phyloP scores from a whole-genome alignment of 1,140 invertebrate genomes.

The Bombus sylvicola region DNA sequence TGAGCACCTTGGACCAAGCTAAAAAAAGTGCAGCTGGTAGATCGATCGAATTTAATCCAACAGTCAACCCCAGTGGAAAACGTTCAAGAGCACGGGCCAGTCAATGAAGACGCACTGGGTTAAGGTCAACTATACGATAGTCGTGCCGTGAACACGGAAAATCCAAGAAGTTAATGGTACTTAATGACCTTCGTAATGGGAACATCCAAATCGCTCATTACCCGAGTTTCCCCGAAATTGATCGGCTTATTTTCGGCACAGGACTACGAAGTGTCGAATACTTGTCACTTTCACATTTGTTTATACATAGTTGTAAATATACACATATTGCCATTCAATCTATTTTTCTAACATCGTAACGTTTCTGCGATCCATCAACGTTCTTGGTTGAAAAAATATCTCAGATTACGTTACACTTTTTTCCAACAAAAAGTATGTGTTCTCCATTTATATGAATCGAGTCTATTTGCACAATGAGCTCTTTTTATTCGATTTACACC shows the following conservation, averaged over 20 bases:
- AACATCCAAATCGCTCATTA: slow-evolving; percentile 24
- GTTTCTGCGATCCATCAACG: background rate
- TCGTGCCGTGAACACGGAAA: slow-evolving; percentile 16
- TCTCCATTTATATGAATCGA: background rate
- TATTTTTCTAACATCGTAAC: background rate
- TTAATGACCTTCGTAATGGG: background rate
- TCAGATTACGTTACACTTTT: background rate
- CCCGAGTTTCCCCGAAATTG: background rate
- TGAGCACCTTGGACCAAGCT: background rate
- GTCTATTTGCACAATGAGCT: background rate
- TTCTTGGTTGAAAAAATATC: background rate
- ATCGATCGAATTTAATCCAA: slow-evolving; percentile 8
- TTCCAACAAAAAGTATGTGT: background rate
- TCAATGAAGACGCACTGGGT: slow-evolving; percentile 62
- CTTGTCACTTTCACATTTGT: slow-evolving; percentile 29
- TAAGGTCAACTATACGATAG: slow-evolving; percentile 57
- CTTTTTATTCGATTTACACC: background rate
- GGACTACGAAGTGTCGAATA: slow-evolving; percentile 19
- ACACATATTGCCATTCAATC: too few species aligned
- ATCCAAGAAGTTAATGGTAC: background rate
- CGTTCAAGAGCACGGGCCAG: slow-evolving; percentile 36
- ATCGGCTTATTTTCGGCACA: slow-evolving; percentile 40
- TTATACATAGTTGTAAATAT: background rate
- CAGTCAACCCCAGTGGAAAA: background rate
- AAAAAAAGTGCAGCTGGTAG: background rate